Evolutionary conservation across 2,888 invertebrate species (phyloP).

Genomic region (Sicus ferrugineus): DNA sequence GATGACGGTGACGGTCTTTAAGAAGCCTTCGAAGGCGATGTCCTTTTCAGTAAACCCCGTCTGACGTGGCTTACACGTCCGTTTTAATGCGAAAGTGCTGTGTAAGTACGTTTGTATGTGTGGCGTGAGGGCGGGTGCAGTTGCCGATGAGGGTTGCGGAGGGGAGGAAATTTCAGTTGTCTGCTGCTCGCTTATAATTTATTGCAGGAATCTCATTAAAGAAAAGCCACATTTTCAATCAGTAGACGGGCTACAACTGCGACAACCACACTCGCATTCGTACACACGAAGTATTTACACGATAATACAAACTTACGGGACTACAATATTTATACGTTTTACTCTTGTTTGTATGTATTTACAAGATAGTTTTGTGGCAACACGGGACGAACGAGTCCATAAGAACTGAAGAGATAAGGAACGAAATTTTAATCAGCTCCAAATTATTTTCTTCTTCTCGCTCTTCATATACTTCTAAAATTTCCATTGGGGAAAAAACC

Average conservation of each 20-base stretch:
- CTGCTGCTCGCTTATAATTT: constrained; percentile 42
- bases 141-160: not conserved
- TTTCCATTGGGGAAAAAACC: too few relatives aligned
- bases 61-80: not conserved
- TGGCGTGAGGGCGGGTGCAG: not conserved
- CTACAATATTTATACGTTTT: too few relatives aligned
- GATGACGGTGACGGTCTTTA: not conserved
- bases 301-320: too few relatives aligned
- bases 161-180: constrained; percentile 11
- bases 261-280: too few relatives aligned
- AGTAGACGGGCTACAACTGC: constrained; percentile 38
- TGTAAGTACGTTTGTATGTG: not conserved
- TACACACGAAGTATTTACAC: too few relatives aligned
- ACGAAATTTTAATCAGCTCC: too few relatives aligned
- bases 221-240: constrained; percentile 47
- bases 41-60: constrained; percentile 11
- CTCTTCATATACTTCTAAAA: too few relatives aligned
- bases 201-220: constrained; percentile 48
- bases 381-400: too few relatives aligned
- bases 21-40: constrained; percentile 11
- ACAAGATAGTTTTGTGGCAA: too few relatives aligned
- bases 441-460: too few relatives aligned
- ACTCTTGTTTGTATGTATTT: too few relatives aligned
- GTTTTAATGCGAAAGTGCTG: not conserved
- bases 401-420: too few relatives aligned